These are phyloP conservation scores for Cynocephalus volans DNA, from an alignment of 2,113 vertebrate species.

Conservation along the genomic window DNA sequence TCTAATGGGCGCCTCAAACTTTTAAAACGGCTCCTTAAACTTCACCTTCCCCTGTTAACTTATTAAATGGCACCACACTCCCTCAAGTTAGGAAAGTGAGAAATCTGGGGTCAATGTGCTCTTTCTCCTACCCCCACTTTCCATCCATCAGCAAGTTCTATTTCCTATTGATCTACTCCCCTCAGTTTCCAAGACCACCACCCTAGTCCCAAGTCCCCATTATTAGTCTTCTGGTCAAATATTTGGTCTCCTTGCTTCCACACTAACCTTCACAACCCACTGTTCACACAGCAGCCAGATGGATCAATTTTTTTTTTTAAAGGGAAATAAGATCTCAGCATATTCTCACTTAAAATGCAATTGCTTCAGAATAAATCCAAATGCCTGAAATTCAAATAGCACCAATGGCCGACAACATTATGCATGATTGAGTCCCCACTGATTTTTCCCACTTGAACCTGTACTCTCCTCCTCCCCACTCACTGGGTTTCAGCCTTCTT, in stretches of 20 bases:
- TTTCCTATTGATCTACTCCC: conserved; percentile 21
- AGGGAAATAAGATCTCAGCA: conserved; percentile 1
- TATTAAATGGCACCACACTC: background rate
- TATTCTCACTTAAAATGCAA: conserved; percentile 19
- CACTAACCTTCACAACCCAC: background rate
- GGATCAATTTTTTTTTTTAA: background rate
- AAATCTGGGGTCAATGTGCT: background rate
- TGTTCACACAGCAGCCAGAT: background rate
- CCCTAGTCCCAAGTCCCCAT: background rate
- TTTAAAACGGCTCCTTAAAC: background rate
- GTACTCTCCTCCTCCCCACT: background rate
- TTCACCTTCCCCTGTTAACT: background rate
- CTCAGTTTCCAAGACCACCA: conserved; percentile 56
- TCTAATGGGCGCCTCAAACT: background rate
- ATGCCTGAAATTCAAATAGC: conserved; percentile 23
- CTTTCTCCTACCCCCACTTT: background rate
- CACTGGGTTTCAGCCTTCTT: background rate
- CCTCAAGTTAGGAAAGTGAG: conserved; percentile 24
- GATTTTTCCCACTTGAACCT: background rate
- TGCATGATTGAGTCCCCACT: background rate
- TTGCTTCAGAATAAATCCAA: conserved; percentile 42
- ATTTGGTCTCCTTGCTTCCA: conserved; percentile 48
- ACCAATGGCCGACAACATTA: background rate
- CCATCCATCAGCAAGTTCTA: conserved; percentile 4
- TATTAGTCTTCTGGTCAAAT: background rate